phyloP scores from a whole-genome alignment of 2,797 vertebrate genomes.

The Hapalemur alaotrensis region DNA sequence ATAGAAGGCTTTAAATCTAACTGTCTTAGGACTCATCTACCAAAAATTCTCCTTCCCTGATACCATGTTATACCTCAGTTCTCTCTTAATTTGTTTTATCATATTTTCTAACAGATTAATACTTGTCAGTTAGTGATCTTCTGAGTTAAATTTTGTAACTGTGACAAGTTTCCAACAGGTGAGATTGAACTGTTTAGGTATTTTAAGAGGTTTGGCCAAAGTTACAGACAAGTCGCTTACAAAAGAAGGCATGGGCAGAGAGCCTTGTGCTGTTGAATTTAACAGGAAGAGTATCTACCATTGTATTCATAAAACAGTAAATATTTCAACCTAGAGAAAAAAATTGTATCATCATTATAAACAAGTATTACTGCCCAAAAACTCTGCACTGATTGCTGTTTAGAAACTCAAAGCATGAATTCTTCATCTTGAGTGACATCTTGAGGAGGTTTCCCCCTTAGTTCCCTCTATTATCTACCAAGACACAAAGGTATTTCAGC shows the following conservation, averaged over 20 bases:
- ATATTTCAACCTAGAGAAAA: neutral
- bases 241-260: neutral
- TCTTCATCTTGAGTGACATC: neutral
- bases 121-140: neutral
- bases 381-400: neutral
- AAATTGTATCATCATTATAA: neutral
- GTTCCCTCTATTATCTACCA: neutral
- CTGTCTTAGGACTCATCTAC: neutral
- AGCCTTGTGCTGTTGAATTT: neutral
- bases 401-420: neutral
- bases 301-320: neutral
- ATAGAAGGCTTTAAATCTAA: constrained; percentile 33
- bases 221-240: neutral
- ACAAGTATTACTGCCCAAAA: no score
- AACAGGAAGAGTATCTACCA: neutral
- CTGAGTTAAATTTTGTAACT: neutral
- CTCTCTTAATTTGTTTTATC: neutral
- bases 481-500: neutral
- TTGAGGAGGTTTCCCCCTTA: neutral
- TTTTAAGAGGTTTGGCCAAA: constrained; percentile 17
- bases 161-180: neutral
- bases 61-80: neutral
- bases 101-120: neutral
- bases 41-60: neutral
- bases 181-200: neutral